Base-by-base conservation (phyloP, 2,113 vertebrate genomes). In the Prietella phreatophila region DNA sequence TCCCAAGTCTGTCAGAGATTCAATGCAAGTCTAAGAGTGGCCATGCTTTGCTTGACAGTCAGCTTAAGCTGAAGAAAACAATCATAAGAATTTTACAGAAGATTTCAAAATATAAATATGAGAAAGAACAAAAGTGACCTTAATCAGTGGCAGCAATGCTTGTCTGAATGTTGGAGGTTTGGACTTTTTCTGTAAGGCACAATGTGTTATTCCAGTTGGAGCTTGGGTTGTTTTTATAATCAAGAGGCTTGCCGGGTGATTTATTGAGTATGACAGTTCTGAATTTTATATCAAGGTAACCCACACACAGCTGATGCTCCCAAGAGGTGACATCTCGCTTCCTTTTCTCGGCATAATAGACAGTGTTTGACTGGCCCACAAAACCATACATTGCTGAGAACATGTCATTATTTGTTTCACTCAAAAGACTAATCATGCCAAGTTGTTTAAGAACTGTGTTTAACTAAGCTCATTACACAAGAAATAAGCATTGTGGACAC, bases 211-310 rank as follows among this genome's bases (percentile, higher is more conserved):
- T 85, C 60, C 89, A 86, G 85, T 84, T 56, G 61, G 42, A 90
- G 71, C 25, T 67, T n/a, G 39, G 56, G 83, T 83, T 85, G 89
- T 82, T 90, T 89, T 75, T 85, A 89, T 75, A 89, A 89, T 76
- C 84, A 88, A 83, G 69, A 88, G 71, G 30, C 79, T 53, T 17
- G 7, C 42, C 11, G 56, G 9, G 20, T 83, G 88, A 89, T 86
- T 86, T 86, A 89, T 89, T 69, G 56, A 25, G 55, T 39, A 83
- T 83, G 88, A 69, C 88, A 86, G 78, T n/a, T 76, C 84, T 89
- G 85, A 89, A 83, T 86, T 89, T 89, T 79, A 83, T 86, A 89
- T 86, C 81, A 89, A 89, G 84, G 82, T 89, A 89, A 85, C 83
- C 89, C 78, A 78, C 86, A 87, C 78, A 83, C 78, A 85, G 71